Conservation (phyloP, 2,113 vertebrate genomes). For the Pagrus major region DNA sequence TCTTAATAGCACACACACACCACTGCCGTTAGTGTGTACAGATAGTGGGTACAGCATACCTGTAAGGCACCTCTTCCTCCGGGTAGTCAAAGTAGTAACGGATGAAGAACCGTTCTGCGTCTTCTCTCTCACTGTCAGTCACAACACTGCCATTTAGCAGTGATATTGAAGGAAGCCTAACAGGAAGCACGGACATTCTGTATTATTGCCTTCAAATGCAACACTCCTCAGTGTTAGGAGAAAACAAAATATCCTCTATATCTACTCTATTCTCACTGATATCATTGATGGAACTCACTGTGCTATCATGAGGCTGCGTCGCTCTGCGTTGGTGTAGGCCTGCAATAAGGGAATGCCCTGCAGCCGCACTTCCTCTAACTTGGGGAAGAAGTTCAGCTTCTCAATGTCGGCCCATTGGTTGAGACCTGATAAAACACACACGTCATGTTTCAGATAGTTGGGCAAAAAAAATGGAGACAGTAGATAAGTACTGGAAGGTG, state of each 20-base stretch:
- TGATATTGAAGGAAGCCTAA: slow-evolving; percentile 91
- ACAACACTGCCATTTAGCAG: slow-evolving; percentile 95
- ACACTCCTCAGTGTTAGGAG: background rate
- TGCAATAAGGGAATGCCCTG: slow-evolving; percentile 96
- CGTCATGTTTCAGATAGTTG: background rate
- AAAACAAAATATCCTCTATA: background rate
- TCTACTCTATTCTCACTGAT: background rate
- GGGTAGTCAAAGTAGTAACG: slow-evolving; percentile 92
- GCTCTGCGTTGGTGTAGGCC: slow-evolving; percentile 92
- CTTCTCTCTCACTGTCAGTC: slow-evolving; percentile 91
- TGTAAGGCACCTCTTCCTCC: slow-evolving; percentile 92
- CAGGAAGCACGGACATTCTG: background rate
- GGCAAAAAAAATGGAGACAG: background rate
- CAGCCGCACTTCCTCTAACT: slow-evolving; percentile 94
- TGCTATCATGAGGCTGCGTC: slow-evolving; percentile 94
- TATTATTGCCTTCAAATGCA: background rate
- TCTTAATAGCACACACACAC: background rate
- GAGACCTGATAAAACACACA: slow-evolving; percentile 86
- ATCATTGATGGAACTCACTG: slow-evolving; percentile 77
- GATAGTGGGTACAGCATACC: slow-evolving; percentile 74
- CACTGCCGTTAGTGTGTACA: background rate
- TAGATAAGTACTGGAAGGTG: background rate
- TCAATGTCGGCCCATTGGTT: slow-evolving; percentile 96
- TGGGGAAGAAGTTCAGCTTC: slow-evolving; percentile 95
- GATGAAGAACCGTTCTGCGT: slow-evolving; percentile 97